phyloP scores from a whole-genome alignment of 2,888 invertebrate species.

The Quadriops clusia region DNA sequence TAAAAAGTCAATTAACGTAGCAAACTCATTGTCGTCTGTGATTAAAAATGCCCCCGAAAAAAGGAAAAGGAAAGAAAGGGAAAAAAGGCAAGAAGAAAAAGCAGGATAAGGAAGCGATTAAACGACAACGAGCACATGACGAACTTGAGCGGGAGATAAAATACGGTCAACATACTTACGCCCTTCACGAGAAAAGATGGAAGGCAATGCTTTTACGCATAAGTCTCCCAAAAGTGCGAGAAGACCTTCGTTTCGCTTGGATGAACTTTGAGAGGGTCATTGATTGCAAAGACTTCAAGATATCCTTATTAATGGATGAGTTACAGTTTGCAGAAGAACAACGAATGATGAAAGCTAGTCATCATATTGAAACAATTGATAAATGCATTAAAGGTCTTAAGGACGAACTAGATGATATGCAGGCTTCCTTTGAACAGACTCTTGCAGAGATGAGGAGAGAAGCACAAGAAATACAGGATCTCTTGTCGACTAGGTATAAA shows the following conservation, averaged over 20 bases:
- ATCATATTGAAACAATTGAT: constrained; percentile 34
- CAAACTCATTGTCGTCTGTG: too few relatives aligned
- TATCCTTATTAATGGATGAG: constrained; percentile 34
- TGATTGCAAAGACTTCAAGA: constrained; percentile 37
- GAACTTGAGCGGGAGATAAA: constrained; percentile 31
- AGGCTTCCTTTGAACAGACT: too few relatives aligned
- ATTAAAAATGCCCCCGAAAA: constrained; percentile 8
- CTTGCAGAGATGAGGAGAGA: constrained; percentile 26
- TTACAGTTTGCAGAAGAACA: constrained; percentile 34
- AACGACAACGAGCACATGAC: constrained; percentile 26
- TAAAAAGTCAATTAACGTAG: too few relatives aligned
- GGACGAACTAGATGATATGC: constrained; percentile 27
- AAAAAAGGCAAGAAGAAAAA: constrained; percentile 19
- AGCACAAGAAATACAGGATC: constrained; percentile 35
- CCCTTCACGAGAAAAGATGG: constrained; percentile 31
- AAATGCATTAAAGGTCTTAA: constrained; percentile 29
- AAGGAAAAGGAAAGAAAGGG: constrained; percentile 19
- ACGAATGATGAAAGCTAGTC: constrained; percentile 29
- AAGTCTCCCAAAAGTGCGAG: constrained; percentile 32
- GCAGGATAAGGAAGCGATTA: constrained; percentile 24
- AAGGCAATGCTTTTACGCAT: constrained; percentile 32
- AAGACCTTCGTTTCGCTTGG: constrained; percentile 35
- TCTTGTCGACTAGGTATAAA: constrained; percentile 21
- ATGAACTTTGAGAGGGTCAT: constrained; percentile 36
- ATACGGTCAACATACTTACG: constrained; percentile 29